Evolutionary conservation across 2,113 vertebrate genomes (phyloP).

Genomic region (Ctenomys sociabilis): DNA sequence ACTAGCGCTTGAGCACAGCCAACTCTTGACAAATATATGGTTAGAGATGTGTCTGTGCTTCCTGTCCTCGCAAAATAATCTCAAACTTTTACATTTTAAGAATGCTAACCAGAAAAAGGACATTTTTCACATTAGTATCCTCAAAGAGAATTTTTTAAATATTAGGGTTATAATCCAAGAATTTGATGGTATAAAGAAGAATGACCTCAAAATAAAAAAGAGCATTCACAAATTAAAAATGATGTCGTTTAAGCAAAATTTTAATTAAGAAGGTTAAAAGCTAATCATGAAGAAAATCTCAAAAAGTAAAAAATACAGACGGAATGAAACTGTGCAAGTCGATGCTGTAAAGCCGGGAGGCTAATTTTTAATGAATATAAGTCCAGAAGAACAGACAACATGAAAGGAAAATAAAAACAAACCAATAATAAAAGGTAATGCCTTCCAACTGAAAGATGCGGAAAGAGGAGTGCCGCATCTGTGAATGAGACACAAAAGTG

Average conservation of each 20-base stretch:
- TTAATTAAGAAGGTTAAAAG: background rate
- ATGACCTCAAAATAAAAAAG: background rate
- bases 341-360: conserved; percentile 4
- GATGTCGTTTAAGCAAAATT: background rate
- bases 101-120: background rate
- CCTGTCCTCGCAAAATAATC: background rate
- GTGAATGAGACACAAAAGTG: background rate
- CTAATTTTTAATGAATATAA: background rate
- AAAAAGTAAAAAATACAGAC: background rate
- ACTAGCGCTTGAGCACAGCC: background rate
- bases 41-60: background rate
- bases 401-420: background rate
- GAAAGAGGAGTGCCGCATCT: background rate
- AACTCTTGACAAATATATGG: background rate
- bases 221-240: conserved; percentile 37
- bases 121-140: conserved; percentile 4
- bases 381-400: background rate
- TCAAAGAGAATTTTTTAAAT: conserved; percentile 2
- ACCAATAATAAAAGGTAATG: background rate
- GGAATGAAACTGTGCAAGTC: background rate
- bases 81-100: background rate
- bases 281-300: conserved; percentile 17
- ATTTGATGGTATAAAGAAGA: background rate
- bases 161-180: conserved; percentile 8
- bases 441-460: background rate